These are phyloP conservation scores for Rhynchophorus ferrugineus DNA, from an alignment of 1,140 invertebrate genomes.

Conservation along the genomic window DNA sequence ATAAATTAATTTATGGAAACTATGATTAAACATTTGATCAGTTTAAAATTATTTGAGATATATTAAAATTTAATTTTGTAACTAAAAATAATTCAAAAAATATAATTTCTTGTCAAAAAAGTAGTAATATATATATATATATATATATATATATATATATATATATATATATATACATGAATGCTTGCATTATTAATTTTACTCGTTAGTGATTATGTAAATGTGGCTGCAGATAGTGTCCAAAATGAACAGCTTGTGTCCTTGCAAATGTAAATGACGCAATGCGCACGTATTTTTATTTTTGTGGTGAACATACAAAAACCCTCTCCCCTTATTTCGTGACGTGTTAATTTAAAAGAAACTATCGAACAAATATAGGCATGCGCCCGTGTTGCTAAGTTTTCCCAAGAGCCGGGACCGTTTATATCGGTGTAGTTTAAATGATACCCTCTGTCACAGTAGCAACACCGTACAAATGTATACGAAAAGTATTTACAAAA, in stretches of 20 bases:
- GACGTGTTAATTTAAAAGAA: not conserved
- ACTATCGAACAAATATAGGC: constrained; percentile 23
- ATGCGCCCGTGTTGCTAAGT: constrained; percentile 18
- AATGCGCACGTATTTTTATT: not conserved
- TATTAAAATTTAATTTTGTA: no score
- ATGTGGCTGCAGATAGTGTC: not conserved
- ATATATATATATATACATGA: no score
- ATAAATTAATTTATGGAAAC: no score
- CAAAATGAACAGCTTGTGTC: not conserved
- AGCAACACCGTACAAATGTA: constrained; percentile 9
- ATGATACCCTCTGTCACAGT: constrained; percentile 2
- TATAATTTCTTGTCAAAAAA: no score
- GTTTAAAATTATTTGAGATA: no score
- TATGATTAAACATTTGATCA: no score
- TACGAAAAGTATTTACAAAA: constrained; percentile 5
- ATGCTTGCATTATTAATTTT: no score
- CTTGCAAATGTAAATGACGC: not conserved
- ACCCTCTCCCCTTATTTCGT: not conserved
- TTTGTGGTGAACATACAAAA: not conserved
- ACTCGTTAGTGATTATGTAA: no score
- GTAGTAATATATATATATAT: no score
- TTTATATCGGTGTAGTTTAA: constrained; percentile 11
- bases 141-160: no score
- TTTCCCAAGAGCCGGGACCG: constrained; percentile 5
- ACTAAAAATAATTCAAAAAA: no score